Evolutionary conservation across 92 coral and sea anemone genomes (phyloP).

Genomic region (Ricordea florida): DNA sequence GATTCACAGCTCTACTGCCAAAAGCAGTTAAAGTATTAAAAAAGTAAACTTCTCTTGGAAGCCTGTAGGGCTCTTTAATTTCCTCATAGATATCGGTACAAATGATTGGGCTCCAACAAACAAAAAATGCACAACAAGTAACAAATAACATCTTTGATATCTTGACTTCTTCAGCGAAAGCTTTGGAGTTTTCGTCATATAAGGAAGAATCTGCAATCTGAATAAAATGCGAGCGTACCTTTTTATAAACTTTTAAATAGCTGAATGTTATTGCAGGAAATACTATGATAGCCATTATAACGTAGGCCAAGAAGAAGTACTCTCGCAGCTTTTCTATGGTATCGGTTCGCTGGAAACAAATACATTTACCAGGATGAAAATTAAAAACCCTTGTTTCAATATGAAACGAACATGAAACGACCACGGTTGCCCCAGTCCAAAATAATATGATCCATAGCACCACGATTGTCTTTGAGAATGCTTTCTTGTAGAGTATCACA

Average conservation of each 20-base stretch:
- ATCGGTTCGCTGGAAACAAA: background rate
- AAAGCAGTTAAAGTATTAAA: background rate
- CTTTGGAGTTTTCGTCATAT: background rate
- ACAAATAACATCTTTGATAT: background rate
- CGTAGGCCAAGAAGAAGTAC: background rate
- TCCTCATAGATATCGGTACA: background rate
- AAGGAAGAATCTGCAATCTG: background rate
- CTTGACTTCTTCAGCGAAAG: conserved; percentile 15
- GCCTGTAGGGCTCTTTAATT: background rate
- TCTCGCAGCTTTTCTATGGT: background rate
- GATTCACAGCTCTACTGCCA: conserved; percentile 7
- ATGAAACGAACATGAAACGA: background rate
- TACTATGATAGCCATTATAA: no score
- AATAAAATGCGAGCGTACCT: conserved; percentile 4
- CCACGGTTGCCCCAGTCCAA: background rate
- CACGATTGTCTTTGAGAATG: background rate
- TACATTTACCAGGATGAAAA: conserved; percentile 11
- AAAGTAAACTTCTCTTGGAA: conserved; percentile 4
- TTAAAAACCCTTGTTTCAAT: background rate
- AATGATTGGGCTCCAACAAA: background rate
- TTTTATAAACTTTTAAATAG: background rate
- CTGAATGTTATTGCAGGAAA: conserved; percentile 5
- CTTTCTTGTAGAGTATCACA: background rate
- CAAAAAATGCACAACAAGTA: background rate
- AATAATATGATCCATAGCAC: background rate